Base-by-base conservation (phyloP, 2,888 invertebrate species). In the Andrena dorsata region DNA sequence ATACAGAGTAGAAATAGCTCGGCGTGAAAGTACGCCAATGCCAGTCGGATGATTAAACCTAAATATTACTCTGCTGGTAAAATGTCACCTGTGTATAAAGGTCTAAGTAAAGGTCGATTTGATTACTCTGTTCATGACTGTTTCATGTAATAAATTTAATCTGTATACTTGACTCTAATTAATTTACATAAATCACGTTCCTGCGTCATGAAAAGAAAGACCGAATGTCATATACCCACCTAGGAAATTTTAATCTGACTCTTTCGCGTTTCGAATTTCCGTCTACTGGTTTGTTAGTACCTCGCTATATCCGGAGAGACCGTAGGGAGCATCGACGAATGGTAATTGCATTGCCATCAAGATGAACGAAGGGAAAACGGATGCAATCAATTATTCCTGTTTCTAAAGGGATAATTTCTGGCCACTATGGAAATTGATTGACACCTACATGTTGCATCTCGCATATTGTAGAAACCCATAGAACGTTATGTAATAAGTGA, bases 391-490 rank as follows among this genome's bases (percentile, higher is more conserved):
- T 20, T 41, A 32, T 65, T 65, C 35, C 23, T 51, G 65, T 41
- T 68, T 61, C 35, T 1, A 79, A 66, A 69, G 35, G 70, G 68
- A 74, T 85, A 74, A 76, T 64, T 30, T 60, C 35, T 78, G 85
- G 74, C 83, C 47, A 51, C 20, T 8, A 16, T 76, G 63, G 74
- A 85, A 85, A 69, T 66, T 68, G 30, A 26, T 8, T 71, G 35
- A n/a, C 66, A 47, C 26, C 61, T 61, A 80, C 66, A 32, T 81
- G 73, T 81, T 81, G 74, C 84, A 71, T 68, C 60, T 51, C 32
- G 41, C 32, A 49, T 28, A 76, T 8, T 20, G 60, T 26, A 26
- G 23, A 7, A 32, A 13, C 2, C 8, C 20, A 20, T 20, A 51
- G 20, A 7, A 51, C n/a, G 8, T 20, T 20, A 20, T 6, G 20